Conservation (phyloP, 2,797 vertebrate genomes). For the Falco novaeseelandiae region DNA sequence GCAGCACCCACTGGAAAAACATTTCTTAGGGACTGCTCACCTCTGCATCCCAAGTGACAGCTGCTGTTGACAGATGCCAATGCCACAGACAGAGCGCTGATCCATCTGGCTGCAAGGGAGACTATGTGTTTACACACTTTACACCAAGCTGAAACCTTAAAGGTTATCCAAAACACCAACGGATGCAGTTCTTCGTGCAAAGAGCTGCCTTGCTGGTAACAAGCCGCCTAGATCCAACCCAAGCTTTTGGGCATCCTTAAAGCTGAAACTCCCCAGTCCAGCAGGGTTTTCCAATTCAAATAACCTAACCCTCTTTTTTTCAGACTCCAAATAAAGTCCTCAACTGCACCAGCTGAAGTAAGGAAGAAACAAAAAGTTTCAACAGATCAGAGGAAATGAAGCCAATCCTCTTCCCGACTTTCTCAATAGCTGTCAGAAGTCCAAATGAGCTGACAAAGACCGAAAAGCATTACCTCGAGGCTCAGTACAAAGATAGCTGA, state of each 20-base stretch:
- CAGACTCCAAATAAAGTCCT: not conserved
- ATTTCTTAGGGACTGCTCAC: not conserved
- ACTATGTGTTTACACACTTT: not conserved
- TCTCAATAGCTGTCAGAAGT: not conserved
- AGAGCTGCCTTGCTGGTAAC: not conserved
- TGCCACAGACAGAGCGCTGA: not conserved
- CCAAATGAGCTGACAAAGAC: not conserved
- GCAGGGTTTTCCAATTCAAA: not conserved
- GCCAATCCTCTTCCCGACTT: not conserved
- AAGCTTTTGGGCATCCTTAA: not conserved
- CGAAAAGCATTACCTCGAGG: not conserved
- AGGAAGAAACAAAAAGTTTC: not conserved
- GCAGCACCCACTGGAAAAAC: not conserved
- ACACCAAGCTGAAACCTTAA: not conserved
- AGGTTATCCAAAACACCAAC: not conserved
- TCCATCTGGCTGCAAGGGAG: not conserved
- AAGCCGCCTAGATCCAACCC: not conserved
- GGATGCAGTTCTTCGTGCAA: not conserved
- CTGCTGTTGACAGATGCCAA: fast-evolving
- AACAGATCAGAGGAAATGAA: not conserved
- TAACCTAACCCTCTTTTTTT: not conserved
- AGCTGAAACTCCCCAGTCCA: not conserved
- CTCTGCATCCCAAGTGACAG: not conserved
- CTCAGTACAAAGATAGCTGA: not conserved
- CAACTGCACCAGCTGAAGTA: not conserved